Base-by-base conservation (phyloP, 2,888 invertebrate species). In the Dasysyrphus albostriatus region DNA sequence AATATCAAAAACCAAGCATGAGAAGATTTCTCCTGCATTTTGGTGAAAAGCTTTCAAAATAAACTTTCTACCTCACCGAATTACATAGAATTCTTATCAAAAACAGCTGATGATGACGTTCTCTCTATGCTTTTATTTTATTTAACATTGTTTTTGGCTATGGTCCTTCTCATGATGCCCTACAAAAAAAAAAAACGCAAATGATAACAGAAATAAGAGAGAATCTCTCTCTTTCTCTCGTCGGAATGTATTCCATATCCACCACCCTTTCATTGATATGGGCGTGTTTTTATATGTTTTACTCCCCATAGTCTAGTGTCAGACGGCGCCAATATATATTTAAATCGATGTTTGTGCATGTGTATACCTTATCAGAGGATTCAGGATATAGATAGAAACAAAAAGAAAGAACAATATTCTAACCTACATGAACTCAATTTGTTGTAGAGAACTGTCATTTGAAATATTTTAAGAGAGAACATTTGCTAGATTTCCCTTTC, bases 81-180 rank as follows among this genome's bases (percentile, higher is more conserved):
- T 19, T 19, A 5, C 37, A 70, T 32, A 42, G 14, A 34, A 42
- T 12, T 74, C 72, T 82, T 85, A 85, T 85, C 85, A 85, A 65
- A 74, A 85, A 59, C 85, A 85, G 85, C 85, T 85, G 85, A 74
- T 70, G 16, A 47, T 34, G 19, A 37, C 44, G 37, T 69, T 63
- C 61, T 75, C 61, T 75, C 74, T 59, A 59, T 47, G 39, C 65
- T 58, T 54, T 70, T 12, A 19, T 56, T 47, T 37, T 59, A 8
- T 70, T 19, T 32, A 7, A 32, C 32, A 19, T 47, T 47, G 24
- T 59, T 10, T 70, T 19, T 44, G 7, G 34, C 19, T 19, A 14
- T 44, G n/a, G n/a, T 32, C 16, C 16, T 32, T 19, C 32, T 14
- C 49, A 63, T 58, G 58, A 16, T 32, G 59, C 47, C 24, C 6